These are phyloP conservation scores for Eremophila alpestris DNA, from an alignment of 2,797 vertebrate species.

Conservation along the genomic window DNA sequence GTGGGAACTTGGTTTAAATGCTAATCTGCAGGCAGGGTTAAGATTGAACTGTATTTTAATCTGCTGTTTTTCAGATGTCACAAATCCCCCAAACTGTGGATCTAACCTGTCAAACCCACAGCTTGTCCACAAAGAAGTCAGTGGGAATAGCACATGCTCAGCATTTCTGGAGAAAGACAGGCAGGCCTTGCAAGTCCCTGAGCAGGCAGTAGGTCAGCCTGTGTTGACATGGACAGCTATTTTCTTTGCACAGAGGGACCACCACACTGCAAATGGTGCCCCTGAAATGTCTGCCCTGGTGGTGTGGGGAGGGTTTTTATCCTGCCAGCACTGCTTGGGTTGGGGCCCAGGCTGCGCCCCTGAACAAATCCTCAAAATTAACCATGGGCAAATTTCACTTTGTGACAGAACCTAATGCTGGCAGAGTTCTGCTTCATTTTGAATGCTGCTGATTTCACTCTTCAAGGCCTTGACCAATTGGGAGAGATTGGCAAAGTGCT, in stretches of 20 bases:
- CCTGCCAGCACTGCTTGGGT: not conserved
- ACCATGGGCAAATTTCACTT: not conserved
- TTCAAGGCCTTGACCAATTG: not conserved
- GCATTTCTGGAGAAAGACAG: not conserved
- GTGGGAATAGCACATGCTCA: not conserved
- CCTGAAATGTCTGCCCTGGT: not conserved
- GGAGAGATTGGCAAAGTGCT: not conserved
- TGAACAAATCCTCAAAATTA: constrained; percentile 1
- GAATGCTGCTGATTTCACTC: constrained; percentile 7
- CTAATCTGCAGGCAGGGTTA: not conserved
- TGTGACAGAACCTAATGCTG: not conserved
- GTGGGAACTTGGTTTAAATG: not conserved
- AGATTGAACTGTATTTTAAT: not conserved
- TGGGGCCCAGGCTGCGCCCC: not conserved
- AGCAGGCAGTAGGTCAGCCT: not conserved
- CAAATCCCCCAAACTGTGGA: not conserved
- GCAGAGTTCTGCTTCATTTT: not conserved
- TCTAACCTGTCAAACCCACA: not conserved
- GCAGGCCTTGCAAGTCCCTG: not conserved
- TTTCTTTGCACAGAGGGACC: not conserved
- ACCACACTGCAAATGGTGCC: not conserved
- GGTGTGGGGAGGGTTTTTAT: not conserved
- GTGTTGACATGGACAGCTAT: not conserved
- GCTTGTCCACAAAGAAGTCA: not conserved
- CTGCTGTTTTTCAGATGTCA: not conserved